Base-by-base conservation (phyloP, 2,888 invertebrate species). In the Hoplodrina blanda region DNA sequence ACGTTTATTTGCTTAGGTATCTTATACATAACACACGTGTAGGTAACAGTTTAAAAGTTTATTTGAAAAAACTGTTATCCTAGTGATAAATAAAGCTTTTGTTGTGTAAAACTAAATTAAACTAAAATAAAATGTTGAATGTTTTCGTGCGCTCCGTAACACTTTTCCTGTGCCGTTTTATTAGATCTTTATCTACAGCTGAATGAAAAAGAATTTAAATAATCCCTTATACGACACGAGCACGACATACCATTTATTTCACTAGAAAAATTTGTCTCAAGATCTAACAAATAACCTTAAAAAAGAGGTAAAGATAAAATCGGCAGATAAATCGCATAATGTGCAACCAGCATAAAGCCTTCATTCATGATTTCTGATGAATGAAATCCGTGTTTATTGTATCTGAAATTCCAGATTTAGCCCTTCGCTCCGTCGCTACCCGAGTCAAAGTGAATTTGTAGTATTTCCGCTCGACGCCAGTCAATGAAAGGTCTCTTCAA, bases 301-400 rank as follows among this genome's bases (percentile, higher is more conserved):
- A 53, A 15, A n/a, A 2, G 7, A 37, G 15, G 15, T 3, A 30
- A 55, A 59, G 11, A 20, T 3, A 67, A 59, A 20, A 0, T 52
- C 62, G 19, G 2, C 37, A 25, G 13, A 70, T 15, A 19, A 57
- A n/a, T 46, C 41, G 46, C 55, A 53, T 11, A 19, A 10, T 52
- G 19, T 50, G 53, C 10, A 46, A 10, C 2, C 20, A 15, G n/a
- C 17, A 20, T 50, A 54, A 61, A 56, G 20, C 10, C 13, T 52
- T 50, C 59, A 76, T 76, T 79, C 62, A 80, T 49, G 59, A 64
- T 20, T 0, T 7, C 17, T 19, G 1, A 44, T 63, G 55, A 80
- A 62, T 67, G 52, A 44, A 68, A 13, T 33, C 13, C 7, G n/a
- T 46, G 33, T 49, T 15, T n/a, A 6, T n/a, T 37, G 11, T 11